These are phyloP conservation scores for Hipposideros armiger DNA, from an alignment of 2,113 vertebrate species.

Conservation along the genomic window DNA sequence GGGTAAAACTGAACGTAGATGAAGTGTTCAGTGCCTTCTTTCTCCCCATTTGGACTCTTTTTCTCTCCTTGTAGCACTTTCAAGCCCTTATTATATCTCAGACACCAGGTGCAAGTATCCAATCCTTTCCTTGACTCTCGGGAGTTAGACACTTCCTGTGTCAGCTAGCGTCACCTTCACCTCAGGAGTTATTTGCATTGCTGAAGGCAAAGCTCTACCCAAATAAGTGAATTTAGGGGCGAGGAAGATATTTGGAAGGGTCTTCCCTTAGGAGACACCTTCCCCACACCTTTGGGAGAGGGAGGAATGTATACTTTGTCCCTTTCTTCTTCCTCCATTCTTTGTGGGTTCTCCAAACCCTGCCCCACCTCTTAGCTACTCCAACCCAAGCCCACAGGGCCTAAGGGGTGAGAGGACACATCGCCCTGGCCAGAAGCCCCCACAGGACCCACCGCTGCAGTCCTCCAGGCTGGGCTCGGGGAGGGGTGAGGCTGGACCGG, in stretches of 20 bases:
- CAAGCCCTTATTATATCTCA: not conserved
- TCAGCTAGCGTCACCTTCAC: not conserved
- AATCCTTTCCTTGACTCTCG: not conserved
- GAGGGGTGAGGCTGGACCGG: conserved; percentile 83
- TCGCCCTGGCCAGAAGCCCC: conserved; percentile 64
- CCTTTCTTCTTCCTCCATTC: not conserved
- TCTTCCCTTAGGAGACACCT: not conserved
- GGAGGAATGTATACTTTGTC: not conserved
- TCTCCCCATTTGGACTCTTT: not conserved
- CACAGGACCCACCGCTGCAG: conserved; percentile 88
- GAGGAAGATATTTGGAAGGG: not conserved
- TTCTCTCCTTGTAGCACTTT: not conserved
- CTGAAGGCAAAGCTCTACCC: not conserved
- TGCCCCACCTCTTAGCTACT: not conserved
- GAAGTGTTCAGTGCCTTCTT: not conserved
- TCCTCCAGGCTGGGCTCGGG: conserved; percentile 86
- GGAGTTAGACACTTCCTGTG: not conserved
- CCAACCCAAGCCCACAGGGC: not conserved
- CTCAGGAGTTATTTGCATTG: not conserved
- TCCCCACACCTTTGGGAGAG: not conserved
- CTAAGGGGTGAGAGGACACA: not conserved
- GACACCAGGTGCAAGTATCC: not conserved
- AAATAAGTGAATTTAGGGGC: not conserved
- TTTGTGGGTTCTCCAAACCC: not conserved
- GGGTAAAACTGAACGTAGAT: not conserved